phyloP scores from a whole-genome alignment of 2,888 invertebrate species.

The Oligia fasciuncula region DNA sequence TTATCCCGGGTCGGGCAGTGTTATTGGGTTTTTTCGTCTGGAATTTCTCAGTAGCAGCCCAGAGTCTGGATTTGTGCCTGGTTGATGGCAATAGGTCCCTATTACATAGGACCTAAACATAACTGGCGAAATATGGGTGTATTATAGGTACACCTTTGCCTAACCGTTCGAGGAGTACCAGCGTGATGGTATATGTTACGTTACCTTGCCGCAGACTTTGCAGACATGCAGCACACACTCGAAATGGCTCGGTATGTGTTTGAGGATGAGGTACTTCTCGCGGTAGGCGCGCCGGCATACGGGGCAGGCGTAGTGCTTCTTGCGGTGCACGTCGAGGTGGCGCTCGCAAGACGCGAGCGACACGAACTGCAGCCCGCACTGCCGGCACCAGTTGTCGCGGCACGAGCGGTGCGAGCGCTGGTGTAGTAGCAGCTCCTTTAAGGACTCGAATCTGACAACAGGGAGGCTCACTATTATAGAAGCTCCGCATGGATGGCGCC shows the following conservation, averaged over 20 bases:
- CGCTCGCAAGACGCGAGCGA: constrained; percentile 74
- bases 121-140: background rate
- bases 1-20: background rate
- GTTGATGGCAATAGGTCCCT: background rate
- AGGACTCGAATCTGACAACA: constrained; percentile 77
- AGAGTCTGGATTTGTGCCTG: too few species aligned
- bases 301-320: constrained; percentile 86
- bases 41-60: background rate
- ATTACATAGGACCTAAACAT: background rate
- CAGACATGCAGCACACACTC: constrained; percentile 86
- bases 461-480: background rate
- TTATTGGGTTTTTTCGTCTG: background rate
- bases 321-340: constrained; percentile 81
- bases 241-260: constrained; percentile 82
- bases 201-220: constrained; percentile 71
- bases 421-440: constrained; percentile 78
- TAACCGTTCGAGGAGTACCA: background rate
- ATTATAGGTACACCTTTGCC: background rate
- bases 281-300: constrained; percentile 89
- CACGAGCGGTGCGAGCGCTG: constrained; percentile 72
- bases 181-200: background rate
- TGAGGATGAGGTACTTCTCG: constrained; percentile 82
- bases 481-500: background rate
- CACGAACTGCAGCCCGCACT: constrained; percentile 81
- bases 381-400: constrained; percentile 76